A percentile compares a stretch with the other conserved stretches of the same genome.
Conservation (phyloP, 2,797 vertebrate species). For the Gobionotothen gibberifrons region DNA sequence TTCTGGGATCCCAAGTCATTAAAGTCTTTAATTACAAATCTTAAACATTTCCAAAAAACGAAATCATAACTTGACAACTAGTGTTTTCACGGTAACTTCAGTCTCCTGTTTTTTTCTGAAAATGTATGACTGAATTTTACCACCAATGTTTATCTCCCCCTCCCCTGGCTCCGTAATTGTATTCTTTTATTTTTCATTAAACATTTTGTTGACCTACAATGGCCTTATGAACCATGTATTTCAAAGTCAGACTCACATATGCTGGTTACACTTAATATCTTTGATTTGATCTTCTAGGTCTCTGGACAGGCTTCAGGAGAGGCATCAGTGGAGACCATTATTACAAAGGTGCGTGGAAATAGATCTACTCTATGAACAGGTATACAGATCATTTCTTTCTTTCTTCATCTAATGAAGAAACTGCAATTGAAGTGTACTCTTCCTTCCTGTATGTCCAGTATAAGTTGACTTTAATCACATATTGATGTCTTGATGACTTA, state of each 20-base stretch:
- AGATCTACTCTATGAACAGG: neutral
- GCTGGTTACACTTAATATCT: neutral
- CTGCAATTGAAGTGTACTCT: neutral
- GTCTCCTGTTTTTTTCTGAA: no score
- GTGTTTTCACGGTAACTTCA: no score
- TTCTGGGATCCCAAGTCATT: no score
- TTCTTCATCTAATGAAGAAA: neutral
- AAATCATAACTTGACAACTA: no score
- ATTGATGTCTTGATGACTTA: conserved; percentile 6
- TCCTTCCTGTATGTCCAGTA: neutral
- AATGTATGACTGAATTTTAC: no score
- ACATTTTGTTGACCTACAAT: no score
- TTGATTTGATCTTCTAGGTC: conserved; percentile 69
- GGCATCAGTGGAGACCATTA: conserved; percentile 83
- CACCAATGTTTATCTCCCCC: no score
- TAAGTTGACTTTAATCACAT: neutral
- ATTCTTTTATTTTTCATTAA: no score
- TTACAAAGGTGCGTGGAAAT: conserved; percentile 83
- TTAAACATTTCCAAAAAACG: no score
- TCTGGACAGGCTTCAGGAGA: conserved; percentile 89
- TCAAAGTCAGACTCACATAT: neutral
- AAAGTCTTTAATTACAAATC: no score
- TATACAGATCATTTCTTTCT: neutral
- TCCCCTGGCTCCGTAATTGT: no score
- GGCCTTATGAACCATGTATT: no score